Conservation (phyloP, 1,140 invertebrate genomes). For the Drosophila malerkotliana region DNA sequence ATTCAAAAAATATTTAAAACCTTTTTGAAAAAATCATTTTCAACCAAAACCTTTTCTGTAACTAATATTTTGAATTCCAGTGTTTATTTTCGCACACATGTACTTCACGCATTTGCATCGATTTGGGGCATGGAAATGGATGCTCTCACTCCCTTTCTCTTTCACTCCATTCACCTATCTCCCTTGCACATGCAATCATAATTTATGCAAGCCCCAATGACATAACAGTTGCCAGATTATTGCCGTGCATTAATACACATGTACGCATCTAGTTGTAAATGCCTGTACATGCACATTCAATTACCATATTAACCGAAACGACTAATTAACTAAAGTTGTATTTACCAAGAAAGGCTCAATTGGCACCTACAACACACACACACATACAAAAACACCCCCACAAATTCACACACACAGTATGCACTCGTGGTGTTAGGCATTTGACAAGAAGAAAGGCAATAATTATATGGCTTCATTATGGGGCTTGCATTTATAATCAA, state of each 20-base stretch:
- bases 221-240: slow-evolving; percentile 51
- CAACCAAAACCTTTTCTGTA: not conserved
- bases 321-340: slow-evolving; percentile 47
- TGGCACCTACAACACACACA: not conserved
- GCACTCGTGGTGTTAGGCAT: not conserved
- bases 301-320: slow-evolving; percentile 50
- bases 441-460: slow-evolving; percentile 17
- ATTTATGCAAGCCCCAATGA: slow-evolving; percentile 43
- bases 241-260: slow-evolving; percentile 26
- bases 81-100: not conserved
- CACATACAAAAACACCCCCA: not conserved
- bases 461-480: slow-evolving; percentile 6
- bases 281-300: slow-evolving; percentile 40
- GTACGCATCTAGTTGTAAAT: slow-evolving; percentile 19
- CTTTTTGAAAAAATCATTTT: not conserved
- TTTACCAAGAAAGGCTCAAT: slow-evolving; percentile 25
- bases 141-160: not conserved
- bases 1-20: no score
- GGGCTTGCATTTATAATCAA: slow-evolving; percentile 16
- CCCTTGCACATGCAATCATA: slow-evolving; percentile 27
- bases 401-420: not conserved
- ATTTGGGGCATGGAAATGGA: slow-evolving; percentile 37
- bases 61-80: not conserved
- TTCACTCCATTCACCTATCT: not conserved
- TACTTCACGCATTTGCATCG: slow-evolving; percentile 1